A percentile compares a stretch with the other conserved stretches of the same genome.
Evolutionary conservation across 2,888 invertebrate species (phyloP).

Genomic region (Apoda limacodes): DNA sequence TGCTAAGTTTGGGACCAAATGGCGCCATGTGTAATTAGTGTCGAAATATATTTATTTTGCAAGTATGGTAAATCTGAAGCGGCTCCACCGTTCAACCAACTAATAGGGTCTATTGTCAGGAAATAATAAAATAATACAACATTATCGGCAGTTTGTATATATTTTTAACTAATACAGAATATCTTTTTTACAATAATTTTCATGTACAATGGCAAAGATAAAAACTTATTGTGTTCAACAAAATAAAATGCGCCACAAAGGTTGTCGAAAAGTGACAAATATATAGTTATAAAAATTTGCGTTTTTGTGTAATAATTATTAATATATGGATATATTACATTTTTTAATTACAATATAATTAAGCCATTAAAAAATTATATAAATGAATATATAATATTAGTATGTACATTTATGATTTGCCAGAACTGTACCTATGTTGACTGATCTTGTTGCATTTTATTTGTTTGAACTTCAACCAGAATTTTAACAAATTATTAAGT

Average conservation of each 20-base stretch:
- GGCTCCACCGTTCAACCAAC: too few relatives aligned
- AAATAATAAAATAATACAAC: conserved; percentile 22
- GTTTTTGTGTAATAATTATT: conserved; percentile 2
- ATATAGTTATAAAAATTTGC: conserved; percentile 33
- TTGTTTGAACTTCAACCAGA: conserved; percentile 27
- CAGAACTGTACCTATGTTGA: conserved; percentile 3
- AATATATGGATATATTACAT: conserved; percentile 2
- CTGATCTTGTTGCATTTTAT: conserved; percentile 30
- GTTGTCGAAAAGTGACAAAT: conserved; percentile 41
- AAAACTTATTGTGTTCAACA: conserved; percentile 52
- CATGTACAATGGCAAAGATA: conserved; percentile 55
- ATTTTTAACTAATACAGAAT: conserved; percentile 57
- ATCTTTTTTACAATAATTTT: conserved; percentile 57
- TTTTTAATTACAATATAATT: conserved; percentile 1
- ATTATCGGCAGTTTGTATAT: conserved; percentile 60
- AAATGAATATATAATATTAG: conserved; percentile 3
- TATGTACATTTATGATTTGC: conserved; percentile 5
- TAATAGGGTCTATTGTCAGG: background rate
- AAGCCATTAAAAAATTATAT: conserved; percentile 4
- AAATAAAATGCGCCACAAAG: conserved; percentile 60
- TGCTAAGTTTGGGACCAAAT: too few relatives aligned
- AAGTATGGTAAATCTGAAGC: too few relatives aligned
- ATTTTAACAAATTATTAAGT: conserved; percentile 8
- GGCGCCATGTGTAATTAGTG: too few relatives aligned
- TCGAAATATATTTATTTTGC: too few relatives aligned